Percentiles rank a stretch among this genome's conserved stretches.
These are phyloP conservation scores for Caradrina kadenii DNA, from an alignment of 2,888 invertebrate genomes.

Conservation along the genomic window DNA sequence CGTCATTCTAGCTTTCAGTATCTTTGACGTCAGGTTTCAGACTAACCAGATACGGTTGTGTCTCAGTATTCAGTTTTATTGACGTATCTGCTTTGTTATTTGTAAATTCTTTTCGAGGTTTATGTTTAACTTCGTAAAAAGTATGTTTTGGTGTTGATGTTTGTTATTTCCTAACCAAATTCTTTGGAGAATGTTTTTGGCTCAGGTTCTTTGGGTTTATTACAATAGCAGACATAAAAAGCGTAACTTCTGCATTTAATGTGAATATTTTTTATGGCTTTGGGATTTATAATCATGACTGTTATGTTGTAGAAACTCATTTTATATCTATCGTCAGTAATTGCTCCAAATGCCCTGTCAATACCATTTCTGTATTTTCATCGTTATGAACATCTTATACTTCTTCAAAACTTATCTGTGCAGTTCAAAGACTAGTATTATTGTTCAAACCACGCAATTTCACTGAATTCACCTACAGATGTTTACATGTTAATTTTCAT, in stretches of 20 bases:
- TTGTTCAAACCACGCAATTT: neutral
- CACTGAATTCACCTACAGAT: neutral
- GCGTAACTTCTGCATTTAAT: constrained; percentile 6
- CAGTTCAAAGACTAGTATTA: constrained; percentile 9
- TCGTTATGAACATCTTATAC: neutral
- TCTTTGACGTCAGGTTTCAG: constrained; percentile 18
- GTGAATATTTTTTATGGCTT: neutral
- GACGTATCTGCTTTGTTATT: constrained; percentile 32
- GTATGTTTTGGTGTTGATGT: constrained; percentile 16
- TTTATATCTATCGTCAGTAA: constrained; percentile 4
- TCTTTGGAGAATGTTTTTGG: constrained; percentile 5
- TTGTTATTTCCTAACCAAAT: constrained; percentile 22
- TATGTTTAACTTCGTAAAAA: constrained; percentile 14
- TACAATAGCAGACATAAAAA: neutral
- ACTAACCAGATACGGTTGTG: constrained; percentile 6
- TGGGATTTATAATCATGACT: neutral
- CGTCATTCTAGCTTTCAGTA: constrained; percentile 21
- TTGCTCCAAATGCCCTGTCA: neutral
- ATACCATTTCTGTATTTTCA: neutral
- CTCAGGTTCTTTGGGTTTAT: constrained; percentile 3
- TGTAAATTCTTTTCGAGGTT: constrained; percentile 15
- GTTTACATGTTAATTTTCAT: constrained; percentile 25
- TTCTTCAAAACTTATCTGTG: constrained; percentile 9
- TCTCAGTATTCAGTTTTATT: constrained; percentile 6
- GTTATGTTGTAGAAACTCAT: neutral